Conservation (phyloP, 2,113 vertebrate species). For the Nymphicus hollandicus region DNA sequence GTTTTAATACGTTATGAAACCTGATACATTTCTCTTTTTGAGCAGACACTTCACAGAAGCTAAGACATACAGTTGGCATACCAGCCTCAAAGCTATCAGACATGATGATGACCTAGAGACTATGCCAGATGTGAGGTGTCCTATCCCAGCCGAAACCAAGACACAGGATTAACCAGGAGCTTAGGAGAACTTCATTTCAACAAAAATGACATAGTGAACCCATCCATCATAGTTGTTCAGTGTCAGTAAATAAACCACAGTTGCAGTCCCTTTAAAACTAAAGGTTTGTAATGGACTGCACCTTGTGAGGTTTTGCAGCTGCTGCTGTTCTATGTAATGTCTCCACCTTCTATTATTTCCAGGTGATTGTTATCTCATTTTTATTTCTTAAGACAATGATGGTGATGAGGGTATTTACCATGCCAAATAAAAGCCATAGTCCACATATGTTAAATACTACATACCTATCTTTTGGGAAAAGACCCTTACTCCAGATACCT, state of each 20-base stretch:
- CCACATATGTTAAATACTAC: background rate
- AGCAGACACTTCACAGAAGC: background rate
- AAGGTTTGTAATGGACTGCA: background rate
- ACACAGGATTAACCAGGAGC: background rate
- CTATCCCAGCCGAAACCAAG: background rate
- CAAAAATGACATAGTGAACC: background rate
- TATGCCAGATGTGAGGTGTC: background rate
- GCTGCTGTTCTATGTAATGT: background rate
- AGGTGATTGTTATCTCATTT: background rate
- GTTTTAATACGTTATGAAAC: background rate
- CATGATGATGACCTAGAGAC: background rate
- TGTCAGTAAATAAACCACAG: background rate
- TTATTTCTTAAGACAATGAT: background rate
- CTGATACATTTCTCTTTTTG: background rate
- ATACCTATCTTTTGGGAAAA: background rate
- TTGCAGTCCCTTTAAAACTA: background rate
- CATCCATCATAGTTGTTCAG: background rate
- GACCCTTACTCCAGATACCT: background rate
- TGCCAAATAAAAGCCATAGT: background rate
- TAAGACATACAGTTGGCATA: accelerated
- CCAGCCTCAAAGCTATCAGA: background rate
- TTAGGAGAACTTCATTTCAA: background rate
- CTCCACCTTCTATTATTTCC: background rate
- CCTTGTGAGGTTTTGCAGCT: background rate
- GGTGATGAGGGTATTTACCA: background rate